Base-by-base conservation (phyloP, 2,888 invertebrate genomes). In the Harpalus rubripes region DNA sequence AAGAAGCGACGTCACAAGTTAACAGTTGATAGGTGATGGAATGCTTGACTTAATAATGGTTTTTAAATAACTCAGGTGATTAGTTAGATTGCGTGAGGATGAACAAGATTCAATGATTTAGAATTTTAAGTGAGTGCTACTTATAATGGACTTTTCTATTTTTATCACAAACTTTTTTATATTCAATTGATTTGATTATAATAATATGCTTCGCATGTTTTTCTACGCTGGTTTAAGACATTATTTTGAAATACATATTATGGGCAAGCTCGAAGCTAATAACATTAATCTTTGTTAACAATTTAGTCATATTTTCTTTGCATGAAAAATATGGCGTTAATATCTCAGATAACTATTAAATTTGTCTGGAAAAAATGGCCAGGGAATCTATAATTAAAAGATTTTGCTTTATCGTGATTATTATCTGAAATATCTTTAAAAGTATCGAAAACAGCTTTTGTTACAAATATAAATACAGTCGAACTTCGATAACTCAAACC, bases 41-140 rank as follows among this genome's bases (percentile, higher is more conserved):
- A 68, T 68, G 68, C 32, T 68, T 68, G 39, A 12, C 32, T 68
- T 68, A 68, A 68, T 68, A 39, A 68, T 68, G 39, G 68, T 68
- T 68, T 68, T 68, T 68, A 68, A 68, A 68, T 68, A 32, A 12
- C 32, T 6, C 32, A 32, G 32, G 68, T n/a, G n/a, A 39, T 32
- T 68, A 32, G 7, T 68, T 68, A 26, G 22, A 8, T 63, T 68
- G 68, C 68, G 68, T 68, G 68, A 32, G 68, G 68, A 39, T 68
- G 39, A 32, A 68, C 68, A 68, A 32, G 68, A 39, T 39, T 68
- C 68, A 68, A 32, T 68, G 32, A 68, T 68, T 68, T 68, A 15
- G 10, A 68, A 12, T 68, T 68, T 68, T 26, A 39, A 26, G 39
- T 68, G 39, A 15, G 68, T 68, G 39, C 68, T 68, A 68, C 68